Evolutionary conservation across 2,797 vertebrate genomes (phyloP).

Genomic region (Gephyroberyx darwinii): DNA sequence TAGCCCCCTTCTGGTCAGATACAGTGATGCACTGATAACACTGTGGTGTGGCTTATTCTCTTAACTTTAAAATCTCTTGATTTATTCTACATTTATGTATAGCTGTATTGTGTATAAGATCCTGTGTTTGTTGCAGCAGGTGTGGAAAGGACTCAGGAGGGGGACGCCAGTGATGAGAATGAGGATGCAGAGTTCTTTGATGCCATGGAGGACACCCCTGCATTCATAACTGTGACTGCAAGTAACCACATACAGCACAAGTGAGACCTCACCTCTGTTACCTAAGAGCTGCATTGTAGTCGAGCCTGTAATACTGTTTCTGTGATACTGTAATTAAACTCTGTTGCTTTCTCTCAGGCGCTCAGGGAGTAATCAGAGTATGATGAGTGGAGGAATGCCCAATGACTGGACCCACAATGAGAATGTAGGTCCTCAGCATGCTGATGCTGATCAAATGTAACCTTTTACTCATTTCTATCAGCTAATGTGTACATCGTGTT

Average conservation of each 20-base stretch:
- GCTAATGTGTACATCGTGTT: too few species aligned
- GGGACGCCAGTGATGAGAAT: constrained; percentile 95
- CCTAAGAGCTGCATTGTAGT: not conserved
- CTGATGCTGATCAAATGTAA: constrained; percentile 2
- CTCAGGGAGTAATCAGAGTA: constrained; percentile 83
- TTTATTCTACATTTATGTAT: not conserved
- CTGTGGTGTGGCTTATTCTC: not conserved
- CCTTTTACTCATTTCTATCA: not conserved
- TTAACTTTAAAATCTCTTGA: not conserved
- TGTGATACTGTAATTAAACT: constrained; percentile 16
- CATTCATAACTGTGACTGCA: constrained; percentile 94
- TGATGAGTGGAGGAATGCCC: constrained; percentile 83
- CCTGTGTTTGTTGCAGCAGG: constrained; percentile 62
- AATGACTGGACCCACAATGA: constrained; percentile 91
- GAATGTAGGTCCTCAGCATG: constrained; percentile 79
- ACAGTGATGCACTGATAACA: constrained; percentile 11
- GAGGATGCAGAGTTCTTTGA: constrained; percentile 97
- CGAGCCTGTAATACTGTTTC: not conserved
- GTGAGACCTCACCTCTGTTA: constrained; percentile 69
- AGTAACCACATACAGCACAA: constrained; percentile 87
- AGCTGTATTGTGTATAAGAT: not conserved
- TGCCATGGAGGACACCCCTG: constrained; percentile 96
- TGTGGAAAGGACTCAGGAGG: constrained; percentile 83
- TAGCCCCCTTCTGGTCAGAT: constrained; percentile 37
- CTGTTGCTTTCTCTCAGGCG: constrained; percentile 74